These are phyloP conservation scores for Knipowitschia caucasica DNA, from an alignment of 2,797 vertebrate species.

Conservation along the genomic window DNA sequence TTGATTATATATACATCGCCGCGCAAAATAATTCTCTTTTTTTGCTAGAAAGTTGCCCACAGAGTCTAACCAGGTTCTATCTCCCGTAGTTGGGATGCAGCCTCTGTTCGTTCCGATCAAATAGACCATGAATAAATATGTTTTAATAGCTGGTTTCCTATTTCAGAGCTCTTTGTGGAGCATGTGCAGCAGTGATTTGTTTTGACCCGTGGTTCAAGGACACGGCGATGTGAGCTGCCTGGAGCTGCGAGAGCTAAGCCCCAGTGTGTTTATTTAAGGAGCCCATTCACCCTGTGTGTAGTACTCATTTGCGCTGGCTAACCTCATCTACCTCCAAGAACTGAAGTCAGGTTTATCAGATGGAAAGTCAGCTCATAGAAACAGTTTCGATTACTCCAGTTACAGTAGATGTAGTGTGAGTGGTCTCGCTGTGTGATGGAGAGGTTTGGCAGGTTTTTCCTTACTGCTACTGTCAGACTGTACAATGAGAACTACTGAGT, in stretches of 20 bases:
- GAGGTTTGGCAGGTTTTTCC: too few relatives aligned
- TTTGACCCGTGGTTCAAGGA: conserved; percentile 76
- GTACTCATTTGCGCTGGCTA: background rate
- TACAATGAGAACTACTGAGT: too few relatives aligned
- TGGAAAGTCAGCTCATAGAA: background rate
- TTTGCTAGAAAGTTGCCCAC: background rate
- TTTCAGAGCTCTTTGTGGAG: conserved; percentile 31
- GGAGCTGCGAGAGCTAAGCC: conserved; percentile 73
- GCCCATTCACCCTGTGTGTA: conserved; percentile 56
- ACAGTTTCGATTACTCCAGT: background rate
- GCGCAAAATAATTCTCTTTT: conserved; percentile 1
- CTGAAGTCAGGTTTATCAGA: background rate
- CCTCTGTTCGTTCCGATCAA: background rate
- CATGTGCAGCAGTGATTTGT: conserved; percentile 35
- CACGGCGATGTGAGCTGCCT: conserved; percentile 69
- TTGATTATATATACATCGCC: conserved; percentile 1
- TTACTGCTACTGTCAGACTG: too few relatives aligned
- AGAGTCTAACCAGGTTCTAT: background rate
- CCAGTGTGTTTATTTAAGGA: conserved; percentile 80
- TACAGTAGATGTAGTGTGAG: too few relatives aligned
- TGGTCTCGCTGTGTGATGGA: too few relatives aligned
- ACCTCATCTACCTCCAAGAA: background rate
- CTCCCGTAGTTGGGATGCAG: background rate
- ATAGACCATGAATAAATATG: conserved; percentile 13
- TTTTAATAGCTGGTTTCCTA: conserved; percentile 22